Percentiles rank a stretch among this genome's conserved stretches.
phyloP scores from a whole-genome alignment of 2,888 invertebrate species.

The Ypsolopha sequella region DNA sequence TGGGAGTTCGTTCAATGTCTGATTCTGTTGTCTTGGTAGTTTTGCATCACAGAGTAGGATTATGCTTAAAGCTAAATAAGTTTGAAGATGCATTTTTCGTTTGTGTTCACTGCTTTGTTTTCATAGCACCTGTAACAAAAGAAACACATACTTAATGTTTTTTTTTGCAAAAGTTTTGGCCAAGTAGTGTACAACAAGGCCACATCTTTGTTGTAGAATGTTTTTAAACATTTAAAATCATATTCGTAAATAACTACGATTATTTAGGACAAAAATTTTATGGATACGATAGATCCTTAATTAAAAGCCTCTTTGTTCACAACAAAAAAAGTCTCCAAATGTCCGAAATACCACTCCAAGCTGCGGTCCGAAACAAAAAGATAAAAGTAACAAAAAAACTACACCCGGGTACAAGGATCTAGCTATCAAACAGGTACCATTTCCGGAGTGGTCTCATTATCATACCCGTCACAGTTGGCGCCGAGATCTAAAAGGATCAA shows the following conservation, averaged over 20 bases:
- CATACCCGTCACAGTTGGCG: slow-evolving; percentile 36
- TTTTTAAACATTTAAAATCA: too few relatives aligned
- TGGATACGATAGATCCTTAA: too few relatives aligned
- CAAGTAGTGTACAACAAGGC: too few relatives aligned
- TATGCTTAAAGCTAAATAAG: slow-evolving; percentile 43
- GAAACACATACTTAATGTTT: slow-evolving; percentile 9
- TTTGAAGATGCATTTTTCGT: slow-evolving; percentile 45
- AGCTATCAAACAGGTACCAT: slow-evolving; percentile 44
- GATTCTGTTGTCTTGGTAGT: slow-evolving; percentile 37
- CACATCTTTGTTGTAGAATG: too few relatives aligned
- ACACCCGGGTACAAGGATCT: slow-evolving; percentile 26
- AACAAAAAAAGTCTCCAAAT: too few relatives aligned
- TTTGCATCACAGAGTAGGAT: slow-evolving; percentile 55
- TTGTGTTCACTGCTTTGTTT: slow-evolving; percentile 17
- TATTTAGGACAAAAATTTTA: too few relatives aligned
- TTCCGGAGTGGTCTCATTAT: slow-evolving; percentile 38
- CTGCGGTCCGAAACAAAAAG: not conserved
- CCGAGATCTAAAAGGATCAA: slow-evolving; percentile 35
- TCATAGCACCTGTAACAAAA: slow-evolving; percentile 56
- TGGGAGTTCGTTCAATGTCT: slow-evolving; percentile 42
- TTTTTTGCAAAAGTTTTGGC: not conserved
- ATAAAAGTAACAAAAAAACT: slow-evolving; percentile 13
- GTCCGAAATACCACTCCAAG: slow-evolving; percentile 3
- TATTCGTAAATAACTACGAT: too few relatives aligned
- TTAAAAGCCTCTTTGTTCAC: too few relatives aligned